Conservation (phyloP, 2,888 invertebrate genomes). For the Iphiclides podalirius region DNA sequence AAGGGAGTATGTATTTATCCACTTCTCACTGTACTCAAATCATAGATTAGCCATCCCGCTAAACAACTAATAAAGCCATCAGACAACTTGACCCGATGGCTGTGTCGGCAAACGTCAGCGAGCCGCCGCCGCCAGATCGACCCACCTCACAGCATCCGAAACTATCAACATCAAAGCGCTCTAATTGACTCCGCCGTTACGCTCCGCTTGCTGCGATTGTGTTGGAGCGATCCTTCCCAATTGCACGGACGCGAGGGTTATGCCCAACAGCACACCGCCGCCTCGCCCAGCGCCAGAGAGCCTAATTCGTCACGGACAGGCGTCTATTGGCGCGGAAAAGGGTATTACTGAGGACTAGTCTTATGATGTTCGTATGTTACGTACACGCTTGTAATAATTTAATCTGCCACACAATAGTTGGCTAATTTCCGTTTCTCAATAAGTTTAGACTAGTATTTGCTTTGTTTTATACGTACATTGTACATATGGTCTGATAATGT, state of each 20-base stretch:
- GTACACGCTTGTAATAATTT: constrained; percentile 13
- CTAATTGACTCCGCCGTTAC: constrained; percentile 36
- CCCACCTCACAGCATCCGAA: constrained; percentile 35
- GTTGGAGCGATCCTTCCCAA: neutral
- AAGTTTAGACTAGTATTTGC: too few relatives aligned
- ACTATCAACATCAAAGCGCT: constrained; percentile 37
- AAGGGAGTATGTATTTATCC: too few relatives aligned
- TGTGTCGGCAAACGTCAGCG: constrained; percentile 8
- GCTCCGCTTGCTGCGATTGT: constrained; percentile 24
- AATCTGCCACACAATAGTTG: constrained; percentile 1
- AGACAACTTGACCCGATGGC: constrained; percentile 14
- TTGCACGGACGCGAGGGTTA: constrained; percentile 18
- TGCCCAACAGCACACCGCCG: constrained; percentile 7
- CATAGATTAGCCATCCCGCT: too few relatives aligned
- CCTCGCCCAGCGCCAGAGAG: constrained; percentile 12
- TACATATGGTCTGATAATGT: too few relatives aligned
- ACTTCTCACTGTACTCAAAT: too few relatives aligned
- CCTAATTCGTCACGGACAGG: constrained; percentile 15
- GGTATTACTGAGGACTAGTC: neutral
- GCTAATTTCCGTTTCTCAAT: too few relatives aligned
- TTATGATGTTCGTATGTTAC: neutral
- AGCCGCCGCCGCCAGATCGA: constrained; percentile 26
- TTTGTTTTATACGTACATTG: too few relatives aligned
- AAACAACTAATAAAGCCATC: too few relatives aligned
- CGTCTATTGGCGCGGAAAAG: constrained; percentile 10